Conservation (phyloP, 2,888 invertebrate species). For the Chrysotoxum bicinctum region DNA sequence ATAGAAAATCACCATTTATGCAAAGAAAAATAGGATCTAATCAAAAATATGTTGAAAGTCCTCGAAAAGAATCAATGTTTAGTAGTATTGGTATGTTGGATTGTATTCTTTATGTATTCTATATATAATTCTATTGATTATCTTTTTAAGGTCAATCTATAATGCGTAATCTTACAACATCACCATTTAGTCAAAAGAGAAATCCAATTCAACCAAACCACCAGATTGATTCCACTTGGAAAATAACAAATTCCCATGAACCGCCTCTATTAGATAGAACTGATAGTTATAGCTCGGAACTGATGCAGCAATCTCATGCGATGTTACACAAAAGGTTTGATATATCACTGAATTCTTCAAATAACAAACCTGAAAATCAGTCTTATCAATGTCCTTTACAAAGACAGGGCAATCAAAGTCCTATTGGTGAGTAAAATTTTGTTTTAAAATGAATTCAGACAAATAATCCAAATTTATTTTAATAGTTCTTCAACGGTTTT, state of each 20-base stretch:
- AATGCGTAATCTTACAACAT: constrained; percentile 80
- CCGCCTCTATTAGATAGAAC: constrained; percentile 12
- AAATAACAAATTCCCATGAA: constrained; percentile 59
- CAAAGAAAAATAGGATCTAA: constrained; percentile 79
- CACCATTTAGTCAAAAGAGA: constrained; percentile 81
- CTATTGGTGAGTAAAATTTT: constrained; percentile 82
- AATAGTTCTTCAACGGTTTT: constrained; percentile 87
- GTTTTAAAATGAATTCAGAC: not conserved
- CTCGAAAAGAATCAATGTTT: constrained; percentile 80
- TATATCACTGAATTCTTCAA: constrained; percentile 73
- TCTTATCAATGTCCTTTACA: constrained; percentile 74
- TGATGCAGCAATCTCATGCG: constrained; percentile 61
- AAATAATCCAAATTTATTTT: not conserved
- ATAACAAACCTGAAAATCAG: constrained; percentile 72
- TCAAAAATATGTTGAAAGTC: constrained; percentile 76
- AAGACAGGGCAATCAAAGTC: constrained; percentile 88
- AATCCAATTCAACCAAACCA: constrained; percentile 74
- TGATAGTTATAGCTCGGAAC: constrained; percentile 34
- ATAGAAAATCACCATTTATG: constrained; percentile 81
- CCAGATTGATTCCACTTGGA: constrained; percentile 75
- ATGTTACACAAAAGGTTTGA: constrained; percentile 56
- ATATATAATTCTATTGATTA: not conserved
- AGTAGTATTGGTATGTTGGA: constrained; percentile 78
- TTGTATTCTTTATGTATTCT: not conserved
- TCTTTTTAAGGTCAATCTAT: constrained; percentile 79